Evolutionary conservation across 2,113 vertebrate species (phyloP).

Genomic region (Addax nasomaculatus): DNA sequence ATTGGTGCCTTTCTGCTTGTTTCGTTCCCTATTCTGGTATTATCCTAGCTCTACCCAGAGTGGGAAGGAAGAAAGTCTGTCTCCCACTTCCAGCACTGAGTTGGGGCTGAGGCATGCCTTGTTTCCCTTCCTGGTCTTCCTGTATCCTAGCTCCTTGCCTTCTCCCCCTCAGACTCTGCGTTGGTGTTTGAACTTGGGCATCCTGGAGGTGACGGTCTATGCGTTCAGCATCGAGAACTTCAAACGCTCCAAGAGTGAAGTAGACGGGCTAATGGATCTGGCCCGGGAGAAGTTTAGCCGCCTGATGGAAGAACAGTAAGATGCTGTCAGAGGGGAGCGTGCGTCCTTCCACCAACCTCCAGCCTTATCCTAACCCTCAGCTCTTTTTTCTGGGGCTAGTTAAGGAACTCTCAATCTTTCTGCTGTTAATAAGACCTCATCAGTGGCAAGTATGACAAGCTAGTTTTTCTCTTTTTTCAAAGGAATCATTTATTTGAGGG

Average conservation of each 20-base stretch:
- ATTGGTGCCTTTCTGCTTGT: not conserved
- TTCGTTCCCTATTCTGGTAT: not conserved
- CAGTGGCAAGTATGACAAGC: not conserved
- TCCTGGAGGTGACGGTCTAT: conserved; percentile 96
- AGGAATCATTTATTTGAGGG: not conserved
- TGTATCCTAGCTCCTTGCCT: not conserved
- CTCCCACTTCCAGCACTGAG: not conserved
- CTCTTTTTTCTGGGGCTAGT: not conserved
- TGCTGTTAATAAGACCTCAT: not conserved
- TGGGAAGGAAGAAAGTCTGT: not conserved
- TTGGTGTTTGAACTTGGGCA: conserved; percentile 95
- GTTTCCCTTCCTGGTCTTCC: not conserved
- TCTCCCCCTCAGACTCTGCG: conserved; percentile 86
- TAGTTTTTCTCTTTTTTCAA: not conserved
- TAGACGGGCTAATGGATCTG: conserved; percentile 96
- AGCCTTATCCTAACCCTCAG: not conserved
- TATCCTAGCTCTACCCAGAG: not conserved
- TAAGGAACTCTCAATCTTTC: not conserved
- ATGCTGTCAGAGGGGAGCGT: not conserved
- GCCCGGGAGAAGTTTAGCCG: conserved; percentile 93
- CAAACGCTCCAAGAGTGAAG: conserved; percentile 94
- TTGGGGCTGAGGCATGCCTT: not conserved
- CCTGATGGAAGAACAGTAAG: conserved; percentile 95
- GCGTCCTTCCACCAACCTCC: not conserved
- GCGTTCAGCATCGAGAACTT: conserved; percentile 99